Base-by-base conservation (phyloP, 2,113 vertebrate genomes). In the Platysternon megacephalum region DNA sequence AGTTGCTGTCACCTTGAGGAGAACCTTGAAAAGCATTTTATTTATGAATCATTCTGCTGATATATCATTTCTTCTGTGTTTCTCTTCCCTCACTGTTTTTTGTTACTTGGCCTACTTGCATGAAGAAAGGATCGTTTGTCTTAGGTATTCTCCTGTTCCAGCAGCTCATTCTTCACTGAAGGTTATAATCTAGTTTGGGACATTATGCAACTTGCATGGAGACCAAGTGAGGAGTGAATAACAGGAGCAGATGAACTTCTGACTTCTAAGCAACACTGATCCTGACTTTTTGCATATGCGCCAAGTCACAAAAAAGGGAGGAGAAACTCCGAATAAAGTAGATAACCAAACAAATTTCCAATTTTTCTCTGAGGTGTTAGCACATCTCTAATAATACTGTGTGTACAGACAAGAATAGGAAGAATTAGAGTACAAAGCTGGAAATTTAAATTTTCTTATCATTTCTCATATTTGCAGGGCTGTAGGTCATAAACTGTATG, bases 401-500 rank as follows among this genome's bases (percentile, higher is more conserved):
- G 4, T 80, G 7, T 42, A 86, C 87, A 72, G 87, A 42, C 5
- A 53, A 28, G 14, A 17, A 78, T 13, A 76, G 19, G 76, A 68
- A 39, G 35, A 85, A 11, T 39, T 93, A 65, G 86, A 91, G 56
- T 84, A 16, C 10, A 88, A 88, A 85, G 48, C 35, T 0, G 51
- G 3, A 2, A 89, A 24, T 82, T 90, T 48, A 24, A 61, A 51
- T 39, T 49, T 79, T 2, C 8, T 1, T 55, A 90, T 72, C 61
- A 39, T 2, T 97, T 65, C 86, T 93, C 26, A 9, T 96, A 8
- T 95, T 94, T 93, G 51, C 95, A 99, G 99, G 99, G 99, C 99
- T 26, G 99, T 99, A 22, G 99, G 99, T 82, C 98, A 99, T 97
- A 98, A 98, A 96, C 95, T 98, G 0, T 99, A 99, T 7, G 99